These are phyloP conservation scores for Chelmon rostratus DNA, from an alignment of 2,797 vertebrate species.

Conservation along the genomic window DNA sequence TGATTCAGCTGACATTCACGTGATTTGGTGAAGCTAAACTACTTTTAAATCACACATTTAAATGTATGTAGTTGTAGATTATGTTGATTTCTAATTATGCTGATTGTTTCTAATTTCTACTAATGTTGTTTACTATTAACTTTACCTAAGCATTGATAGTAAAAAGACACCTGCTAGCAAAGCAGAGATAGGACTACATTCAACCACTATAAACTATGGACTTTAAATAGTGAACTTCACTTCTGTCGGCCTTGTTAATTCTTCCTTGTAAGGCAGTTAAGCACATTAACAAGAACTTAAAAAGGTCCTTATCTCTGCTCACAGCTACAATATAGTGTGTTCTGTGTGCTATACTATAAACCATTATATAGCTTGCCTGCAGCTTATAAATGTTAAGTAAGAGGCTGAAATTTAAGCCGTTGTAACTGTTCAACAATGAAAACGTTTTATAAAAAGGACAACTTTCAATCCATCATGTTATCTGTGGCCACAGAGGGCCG, in stretches of 20 bases:
- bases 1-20: not conserved
- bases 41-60: not conserved
- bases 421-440: slow-evolving; percentile 5
- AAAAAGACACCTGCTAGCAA: not conserved
- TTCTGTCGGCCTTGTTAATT: not conserved
- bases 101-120: too few relatives aligned
- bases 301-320: not conserved
- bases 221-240: not conserved
- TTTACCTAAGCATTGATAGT: not conserved
- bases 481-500: slow-evolving; percentile 46
- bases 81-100: not conserved
- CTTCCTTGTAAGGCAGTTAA: not conserved
- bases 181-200: not conserved
- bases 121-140: too few relatives aligned
- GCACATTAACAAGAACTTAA: not conserved
- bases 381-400: not conserved
- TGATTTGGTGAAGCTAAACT: not conserved
- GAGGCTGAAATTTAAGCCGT: not conserved
- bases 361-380: not conserved
- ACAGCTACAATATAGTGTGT: not conserved
- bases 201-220: not conserved
- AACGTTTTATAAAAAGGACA: not conserved
- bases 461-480: slow-evolving; percentile 27
- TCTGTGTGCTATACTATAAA: not conserved
- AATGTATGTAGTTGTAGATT: not conserved